Conservation (phyloP, 2,888 invertebrate species). For the Argyresthia albistria region DNA sequence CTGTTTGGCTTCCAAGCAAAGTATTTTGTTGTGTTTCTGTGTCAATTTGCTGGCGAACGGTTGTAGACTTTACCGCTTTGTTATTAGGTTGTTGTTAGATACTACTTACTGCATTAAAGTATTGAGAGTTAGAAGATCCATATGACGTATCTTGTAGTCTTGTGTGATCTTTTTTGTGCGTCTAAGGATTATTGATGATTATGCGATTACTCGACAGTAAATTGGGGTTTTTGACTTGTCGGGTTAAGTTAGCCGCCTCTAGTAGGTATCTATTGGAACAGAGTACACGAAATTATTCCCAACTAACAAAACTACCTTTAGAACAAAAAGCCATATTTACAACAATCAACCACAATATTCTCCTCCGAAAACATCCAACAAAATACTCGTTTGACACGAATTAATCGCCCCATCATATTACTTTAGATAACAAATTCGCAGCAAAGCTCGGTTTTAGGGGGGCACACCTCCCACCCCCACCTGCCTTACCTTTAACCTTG, state of each 20-base stretch:
- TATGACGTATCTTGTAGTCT: conserved; percentile 5
- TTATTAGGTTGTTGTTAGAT: too few relatives aligned
- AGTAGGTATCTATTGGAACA: background rate
- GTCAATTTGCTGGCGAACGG: too few relatives aligned
- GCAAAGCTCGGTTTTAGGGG: conserved; percentile 12
- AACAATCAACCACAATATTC: background rate
- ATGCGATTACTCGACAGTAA: conserved; percentile 43
- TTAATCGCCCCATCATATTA: conserved; percentile 41
- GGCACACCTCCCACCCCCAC: conserved; percentile 11
- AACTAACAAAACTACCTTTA: background rate
- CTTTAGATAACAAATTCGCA: conserved; percentile 44
- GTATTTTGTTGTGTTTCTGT: too few relatives aligned
- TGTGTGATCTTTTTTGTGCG: conserved; percentile 29
- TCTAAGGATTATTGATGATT: conserved; percentile 63
- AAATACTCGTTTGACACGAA: conserved; percentile 24
- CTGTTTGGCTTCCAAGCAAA: too few relatives aligned
- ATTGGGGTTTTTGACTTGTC: background rate
- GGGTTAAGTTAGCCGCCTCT: background rate
- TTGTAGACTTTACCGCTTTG: too few relatives aligned
- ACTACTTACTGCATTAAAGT: too few relatives aligned
- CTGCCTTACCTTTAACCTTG: conserved; percentile 13
- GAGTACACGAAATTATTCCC: background rate
- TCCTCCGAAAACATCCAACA: background rate
- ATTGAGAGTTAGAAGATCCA: background rate
- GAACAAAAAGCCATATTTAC: background rate